Evolutionary conservation across 2,113 vertebrate genomes (phyloP).

Genomic region (Rafetus swinhoei): DNA sequence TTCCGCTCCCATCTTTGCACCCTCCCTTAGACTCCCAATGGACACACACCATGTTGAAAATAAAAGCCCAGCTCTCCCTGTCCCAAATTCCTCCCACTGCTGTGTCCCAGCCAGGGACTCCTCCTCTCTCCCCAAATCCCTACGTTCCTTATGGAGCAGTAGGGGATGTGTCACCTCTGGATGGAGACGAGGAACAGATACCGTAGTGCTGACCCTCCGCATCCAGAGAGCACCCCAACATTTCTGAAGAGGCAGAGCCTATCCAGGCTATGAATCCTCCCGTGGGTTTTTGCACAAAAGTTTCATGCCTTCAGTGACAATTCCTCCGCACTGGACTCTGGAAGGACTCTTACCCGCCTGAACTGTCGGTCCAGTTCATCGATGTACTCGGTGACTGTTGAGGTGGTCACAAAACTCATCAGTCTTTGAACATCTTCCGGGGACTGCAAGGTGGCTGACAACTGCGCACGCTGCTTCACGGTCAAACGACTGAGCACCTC

Average conservation of each 20-base stretch:
- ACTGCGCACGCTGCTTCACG: slow-evolving; percentile 3
- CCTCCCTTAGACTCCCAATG: background rate
- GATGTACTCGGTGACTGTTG: background rate
- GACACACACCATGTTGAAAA: background rate
- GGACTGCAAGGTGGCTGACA: background rate
- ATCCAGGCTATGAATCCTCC: background rate
- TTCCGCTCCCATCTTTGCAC: background rate
- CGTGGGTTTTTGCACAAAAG: background rate
- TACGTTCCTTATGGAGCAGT: background rate
- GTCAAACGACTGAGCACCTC: background rate
- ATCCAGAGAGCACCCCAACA: no score
- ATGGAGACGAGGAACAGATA: background rate
- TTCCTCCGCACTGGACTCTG: background rate
- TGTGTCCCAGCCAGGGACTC: background rate
- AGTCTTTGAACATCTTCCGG: background rate
- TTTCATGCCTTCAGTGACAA: background rate
- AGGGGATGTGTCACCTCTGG: background rate
- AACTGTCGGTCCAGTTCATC: background rate
- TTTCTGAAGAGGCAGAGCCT: background rate
- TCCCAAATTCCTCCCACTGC: background rate
- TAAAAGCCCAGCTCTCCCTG: background rate
- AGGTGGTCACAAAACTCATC: background rate
- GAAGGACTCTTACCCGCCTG: background rate
- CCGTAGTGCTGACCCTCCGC: background rate
- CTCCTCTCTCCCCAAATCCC: background rate